Evolutionary conservation across 37 sponge, comb jelly and placozoan genomes (phyloP).

Genomic region (Theonella swinhoei): DNA sequence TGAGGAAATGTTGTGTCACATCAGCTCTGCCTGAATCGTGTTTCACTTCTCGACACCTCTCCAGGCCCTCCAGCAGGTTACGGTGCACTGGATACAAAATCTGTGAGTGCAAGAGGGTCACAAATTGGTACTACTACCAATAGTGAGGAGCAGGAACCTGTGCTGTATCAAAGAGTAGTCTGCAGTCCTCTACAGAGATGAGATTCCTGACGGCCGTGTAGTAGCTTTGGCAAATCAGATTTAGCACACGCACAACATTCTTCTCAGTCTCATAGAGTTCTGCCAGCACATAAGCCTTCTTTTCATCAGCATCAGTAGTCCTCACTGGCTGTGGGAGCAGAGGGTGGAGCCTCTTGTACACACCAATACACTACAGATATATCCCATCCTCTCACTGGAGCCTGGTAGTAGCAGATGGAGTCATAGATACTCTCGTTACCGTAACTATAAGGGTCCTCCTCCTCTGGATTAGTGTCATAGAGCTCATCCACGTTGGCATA

Average conservation of each 20-base stretch:
- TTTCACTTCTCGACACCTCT: conserved; percentile 38
- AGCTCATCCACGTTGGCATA: conserved; percentile 60
- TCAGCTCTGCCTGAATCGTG: conserved; percentile 1
- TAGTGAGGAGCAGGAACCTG: conserved; percentile 8
- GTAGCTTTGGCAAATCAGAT: conserved; percentile 58
- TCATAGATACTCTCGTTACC: conserved; percentile 79
- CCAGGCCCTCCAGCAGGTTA: conserved; percentile 44
- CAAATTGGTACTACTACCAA: background rate
- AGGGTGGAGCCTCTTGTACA: too few relatives aligned
- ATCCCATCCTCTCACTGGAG: conserved; percentile 5
- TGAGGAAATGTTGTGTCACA: conserved; percentile 43
- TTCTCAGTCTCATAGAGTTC: conserved; percentile 85
- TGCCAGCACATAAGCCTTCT: conserved; percentile 37
- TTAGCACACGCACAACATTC: conserved; percentile 59
- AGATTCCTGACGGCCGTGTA: conserved; percentile 28
- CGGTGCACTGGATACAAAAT: conserved; percentile 33
- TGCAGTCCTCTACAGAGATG: conserved; percentile 44
- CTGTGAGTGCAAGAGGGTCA: background rate
- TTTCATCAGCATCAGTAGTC: conserved; percentile 47
- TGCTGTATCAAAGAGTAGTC: conserved; percentile 36
- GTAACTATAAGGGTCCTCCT: conserved; percentile 76
- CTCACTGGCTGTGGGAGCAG: conserved; percentile 9
- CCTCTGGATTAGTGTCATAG: conserved; percentile 30
- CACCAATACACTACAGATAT: too few relatives aligned
- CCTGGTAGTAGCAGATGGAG: conserved; percentile 54